These are phyloP conservation scores for Dolichallabes microphthalmus DNA, from an alignment of 2,113 vertebrate genomes.

Conservation along the genomic window DNA sequence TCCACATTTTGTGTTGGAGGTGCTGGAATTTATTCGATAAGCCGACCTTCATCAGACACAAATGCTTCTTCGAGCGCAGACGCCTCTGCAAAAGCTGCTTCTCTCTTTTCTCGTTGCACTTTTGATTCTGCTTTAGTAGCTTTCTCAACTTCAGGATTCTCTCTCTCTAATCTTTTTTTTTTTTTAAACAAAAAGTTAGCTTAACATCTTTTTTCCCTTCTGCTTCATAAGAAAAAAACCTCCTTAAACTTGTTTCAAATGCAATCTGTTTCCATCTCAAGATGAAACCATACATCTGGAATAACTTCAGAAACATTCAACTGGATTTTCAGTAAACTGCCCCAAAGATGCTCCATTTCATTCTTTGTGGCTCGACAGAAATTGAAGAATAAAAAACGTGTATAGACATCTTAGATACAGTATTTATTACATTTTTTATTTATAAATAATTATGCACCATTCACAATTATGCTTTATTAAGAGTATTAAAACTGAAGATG, in stretches of 20 bases:
- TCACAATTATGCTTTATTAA: too few relatives aligned
- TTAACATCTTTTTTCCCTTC: not conserved
- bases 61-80: not conserved
- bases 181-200: too few relatives aligned
- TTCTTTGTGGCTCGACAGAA: not conserved
- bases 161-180: not conserved
- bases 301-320: not conserved
- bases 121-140: not conserved
- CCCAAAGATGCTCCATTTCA: not conserved
- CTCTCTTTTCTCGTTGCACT: not conserved
- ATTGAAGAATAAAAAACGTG: not conserved
- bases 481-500: not conserved
- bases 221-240: not conserved
- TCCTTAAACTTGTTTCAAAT: not conserved
- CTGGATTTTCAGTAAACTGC: not conserved
- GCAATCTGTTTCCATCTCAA: not conserved
- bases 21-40: conserved; percentile 3
- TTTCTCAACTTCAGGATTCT: not conserved
- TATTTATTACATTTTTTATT: not conserved
- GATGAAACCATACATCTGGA: not conserved
- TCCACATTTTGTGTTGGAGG: not conserved
- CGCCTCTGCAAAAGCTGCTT: not conserved
- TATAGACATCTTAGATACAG: too few relatives aligned
- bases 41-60: not conserved
- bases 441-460: not conserved